Base-by-base conservation (phyloP, 2,888 invertebrate genomes). In the Eledone cirrhosa region DNA sequence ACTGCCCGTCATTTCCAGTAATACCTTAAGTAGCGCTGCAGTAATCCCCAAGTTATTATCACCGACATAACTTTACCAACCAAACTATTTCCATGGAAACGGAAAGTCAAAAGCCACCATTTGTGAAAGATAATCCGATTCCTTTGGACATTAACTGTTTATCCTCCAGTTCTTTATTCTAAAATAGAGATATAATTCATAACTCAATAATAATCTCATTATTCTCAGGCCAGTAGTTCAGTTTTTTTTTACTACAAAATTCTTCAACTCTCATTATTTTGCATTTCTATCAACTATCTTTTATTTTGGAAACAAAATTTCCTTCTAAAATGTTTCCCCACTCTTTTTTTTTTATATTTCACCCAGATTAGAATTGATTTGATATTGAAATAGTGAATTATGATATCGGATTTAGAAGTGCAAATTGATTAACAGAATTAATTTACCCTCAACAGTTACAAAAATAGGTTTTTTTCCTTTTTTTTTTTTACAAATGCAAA, bases 1-100 rank as follows among this genome's bases (percentile, higher is more conserved):
- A 41, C 41, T 1, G 41, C 41, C 41, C 41, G 41, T 41, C 41
- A 41, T 5, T 41, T 41, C 41, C 41, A 41, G 11, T 33, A 69
- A 69, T 69, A 69, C 33, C 69, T 69, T 69, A 33, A 69, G 69
- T 69, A 69, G 69, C 69, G 31, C 31, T n/a, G 33, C 67, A 67
- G 31, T 69, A 69, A 69, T 69, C 69, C 69, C 33, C 69, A 69
- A 69, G 8, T 69, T 69, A n/a, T 69, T 33, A 31, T 33, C 16
- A 67, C 33, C 69, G n/a, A 33, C 33, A 33, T 33, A 69, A 33
- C 33, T 69, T 69, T 33, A 22, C 19, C 33, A 72, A 24, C 33
- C 41, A 41, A 72, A n/a, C 33, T 22, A n/a, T 72, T 16, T 29
- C n/a, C 11, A 41, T 24, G 2, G 72, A 29, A 33, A 24, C 5